phyloP scores from a whole-genome alignment of 2,797 vertebrate genomes.

The Takifugu rubripes region DNA sequence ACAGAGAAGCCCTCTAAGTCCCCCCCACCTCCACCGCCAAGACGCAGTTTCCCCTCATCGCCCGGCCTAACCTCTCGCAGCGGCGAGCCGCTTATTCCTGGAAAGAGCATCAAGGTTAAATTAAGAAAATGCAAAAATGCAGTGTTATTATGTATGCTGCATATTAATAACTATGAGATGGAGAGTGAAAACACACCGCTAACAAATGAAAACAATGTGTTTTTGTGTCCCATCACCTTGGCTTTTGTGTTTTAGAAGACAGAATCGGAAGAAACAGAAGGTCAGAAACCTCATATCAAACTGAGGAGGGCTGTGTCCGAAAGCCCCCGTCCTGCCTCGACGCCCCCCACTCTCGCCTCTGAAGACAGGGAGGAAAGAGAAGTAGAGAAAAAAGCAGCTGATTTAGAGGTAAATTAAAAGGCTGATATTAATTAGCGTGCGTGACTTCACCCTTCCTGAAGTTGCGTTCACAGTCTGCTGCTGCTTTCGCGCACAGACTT shows the following conservation, averaged over 20 bases:
- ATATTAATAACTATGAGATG: background rate
- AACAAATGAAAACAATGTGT: background rate
- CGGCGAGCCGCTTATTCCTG: constrained; percentile 88
- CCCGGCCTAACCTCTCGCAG: constrained; percentile 89
- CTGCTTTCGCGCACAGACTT: constrained; percentile 24
- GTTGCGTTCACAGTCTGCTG: constrained; percentile 23
- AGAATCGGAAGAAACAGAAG: constrained; percentile 88
- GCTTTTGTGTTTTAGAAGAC: constrained; percentile 74
- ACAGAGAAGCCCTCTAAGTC: constrained; percentile 98
- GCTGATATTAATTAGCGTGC: constrained; percentile 11
- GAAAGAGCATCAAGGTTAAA: constrained; percentile 90
- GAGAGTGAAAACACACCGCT: background rate
- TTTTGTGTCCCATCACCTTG: background rate
- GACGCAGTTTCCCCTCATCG: constrained; percentile 93
- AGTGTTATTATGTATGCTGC: background rate
- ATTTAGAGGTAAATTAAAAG: constrained; percentile 82
- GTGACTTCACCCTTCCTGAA: constrained; percentile 24
- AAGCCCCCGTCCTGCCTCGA: constrained; percentile 89
- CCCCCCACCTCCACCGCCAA: constrained; percentile 90
- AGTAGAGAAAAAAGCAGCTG: constrained; percentile 84
- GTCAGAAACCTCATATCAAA: constrained; percentile 90
- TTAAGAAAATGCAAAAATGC: background rate
- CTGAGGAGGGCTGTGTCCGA: constrained; percentile 88
- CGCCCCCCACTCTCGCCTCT: constrained; percentile 87
- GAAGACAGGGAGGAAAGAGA: constrained; percentile 86